A percentile compares a stretch with the other conserved stretches of the same genome.
These are phyloP conservation scores for Mixornis gularis DNA, from an alignment of 2,113 vertebrate species.

Conservation along the genomic window DNA sequence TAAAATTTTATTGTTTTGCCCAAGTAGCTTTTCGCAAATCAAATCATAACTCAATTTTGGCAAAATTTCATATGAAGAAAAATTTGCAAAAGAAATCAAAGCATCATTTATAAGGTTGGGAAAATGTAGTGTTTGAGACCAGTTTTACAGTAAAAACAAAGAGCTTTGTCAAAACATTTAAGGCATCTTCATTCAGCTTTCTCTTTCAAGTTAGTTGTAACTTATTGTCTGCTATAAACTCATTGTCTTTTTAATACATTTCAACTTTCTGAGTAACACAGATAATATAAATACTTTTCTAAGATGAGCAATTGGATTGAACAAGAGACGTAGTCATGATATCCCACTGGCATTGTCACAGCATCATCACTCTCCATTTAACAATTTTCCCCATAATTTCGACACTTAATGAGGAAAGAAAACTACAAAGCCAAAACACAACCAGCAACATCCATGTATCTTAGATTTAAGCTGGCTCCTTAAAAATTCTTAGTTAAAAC, in stretches of 20 bases:
- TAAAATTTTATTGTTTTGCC: not conserved
- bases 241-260: not conserved
- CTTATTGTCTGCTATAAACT: not conserved
- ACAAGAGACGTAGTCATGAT: not conserved
- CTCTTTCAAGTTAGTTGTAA: not conserved
- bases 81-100: conserved; percentile 8
- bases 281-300: not conserved
- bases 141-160: not conserved
- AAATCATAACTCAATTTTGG: not conserved
- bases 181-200: not conserved
- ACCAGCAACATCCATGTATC: not conserved
- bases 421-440: not conserved
- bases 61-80: not conserved
- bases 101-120: not conserved
- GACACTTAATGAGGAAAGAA: not conserved
- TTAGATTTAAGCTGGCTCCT: not conserved
- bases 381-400: not conserved
- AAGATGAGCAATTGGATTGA: not conserved
- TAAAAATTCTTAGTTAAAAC: not conserved
- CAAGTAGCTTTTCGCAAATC: not conserved
- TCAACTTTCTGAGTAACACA: not conserved
- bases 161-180: not conserved
- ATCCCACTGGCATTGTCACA: not conserved
- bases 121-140: not conserved
- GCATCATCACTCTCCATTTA: not conserved